These are phyloP conservation scores for Acleris sparsana DNA, from an alignment of 2,888 invertebrate genomes.

Conservation along the genomic window DNA sequence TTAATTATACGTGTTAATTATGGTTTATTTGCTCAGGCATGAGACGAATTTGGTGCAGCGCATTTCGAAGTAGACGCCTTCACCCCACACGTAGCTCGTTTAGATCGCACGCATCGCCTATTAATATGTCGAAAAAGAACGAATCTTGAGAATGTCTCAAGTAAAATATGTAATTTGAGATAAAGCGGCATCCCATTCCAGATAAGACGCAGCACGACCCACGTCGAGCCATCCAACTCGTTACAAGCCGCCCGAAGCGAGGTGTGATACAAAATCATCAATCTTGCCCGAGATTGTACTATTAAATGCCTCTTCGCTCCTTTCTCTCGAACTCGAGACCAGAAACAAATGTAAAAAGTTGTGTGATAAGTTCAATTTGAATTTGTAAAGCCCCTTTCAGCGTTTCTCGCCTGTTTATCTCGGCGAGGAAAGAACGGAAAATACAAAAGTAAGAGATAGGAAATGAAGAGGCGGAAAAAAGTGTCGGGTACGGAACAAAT, in stretches of 20 bases:
- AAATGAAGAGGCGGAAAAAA: constrained; percentile 84
- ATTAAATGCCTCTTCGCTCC: constrained; percentile 83
- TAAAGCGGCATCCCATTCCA: constrained; percentile 81
- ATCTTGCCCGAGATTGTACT: constrained; percentile 83
- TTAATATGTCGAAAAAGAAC: constrained; percentile 52
- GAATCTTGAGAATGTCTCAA: constrained; percentile 72
- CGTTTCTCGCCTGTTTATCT: constrained; percentile 84
- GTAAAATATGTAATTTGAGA: constrained; percentile 84
- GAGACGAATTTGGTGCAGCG: too few species aligned
- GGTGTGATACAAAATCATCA: constrained; percentile 84
- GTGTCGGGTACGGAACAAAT: constrained; percentile 82
- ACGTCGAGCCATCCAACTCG: constrained; percentile 80
- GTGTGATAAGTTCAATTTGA: constrained; percentile 84
- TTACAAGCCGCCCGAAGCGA: constrained; percentile 82
- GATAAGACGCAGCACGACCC: constrained; percentile 81
- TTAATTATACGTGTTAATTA: too few species aligned
- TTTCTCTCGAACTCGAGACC: constrained; percentile 80
- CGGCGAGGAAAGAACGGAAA: constrained; percentile 78
- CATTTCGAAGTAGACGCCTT: too few species aligned
- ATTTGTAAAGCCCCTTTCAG: constrained; percentile 84
- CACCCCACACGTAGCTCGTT: not conserved
- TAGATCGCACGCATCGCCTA: constrained; percentile 9
- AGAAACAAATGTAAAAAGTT: constrained; percentile 85
- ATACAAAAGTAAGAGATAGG: constrained; percentile 84
- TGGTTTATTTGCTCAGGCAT: too few species aligned